phyloP scores from a whole-genome alignment of 2,888 invertebrate species.

The Vesta saturnalis region DNA sequence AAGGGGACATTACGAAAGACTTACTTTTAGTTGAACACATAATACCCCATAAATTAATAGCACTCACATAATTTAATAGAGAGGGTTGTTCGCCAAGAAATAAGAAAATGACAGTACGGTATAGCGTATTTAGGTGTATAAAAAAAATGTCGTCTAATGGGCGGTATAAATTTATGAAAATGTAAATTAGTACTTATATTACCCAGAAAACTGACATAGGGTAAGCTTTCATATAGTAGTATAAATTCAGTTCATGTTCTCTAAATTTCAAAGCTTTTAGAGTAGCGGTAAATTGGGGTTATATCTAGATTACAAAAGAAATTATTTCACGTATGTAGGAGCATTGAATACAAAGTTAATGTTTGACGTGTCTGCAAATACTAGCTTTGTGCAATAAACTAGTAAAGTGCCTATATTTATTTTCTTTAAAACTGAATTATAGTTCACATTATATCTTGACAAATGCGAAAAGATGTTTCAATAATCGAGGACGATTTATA shows the following conservation, averaged over 20 bases:
- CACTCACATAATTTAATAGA: neutral
- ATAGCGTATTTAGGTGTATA: no score
- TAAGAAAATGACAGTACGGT: no score
- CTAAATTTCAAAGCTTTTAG: conserved; percentile 9
- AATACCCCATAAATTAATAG: neutral
- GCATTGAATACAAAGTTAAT: conserved; percentile 5
- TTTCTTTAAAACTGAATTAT: neutral
- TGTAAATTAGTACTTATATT: conserved; percentile 7
- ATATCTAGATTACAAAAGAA: conserved; percentile 9
- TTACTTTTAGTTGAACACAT: neutral
- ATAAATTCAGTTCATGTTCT: conserved; percentile 11
- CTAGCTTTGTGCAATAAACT: no score
- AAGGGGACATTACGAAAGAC: no score
- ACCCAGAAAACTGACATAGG: neutral
- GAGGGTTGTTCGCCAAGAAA: no score
- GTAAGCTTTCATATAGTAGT: neutral
- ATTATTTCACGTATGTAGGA: conserved; percentile 8
- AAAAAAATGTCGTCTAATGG: neutral
- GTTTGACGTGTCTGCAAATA: neutral
- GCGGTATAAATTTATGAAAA: neutral
- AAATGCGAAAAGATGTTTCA: no score
- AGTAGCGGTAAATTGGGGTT: conserved; percentile 9
- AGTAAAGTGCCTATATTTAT: neutral
- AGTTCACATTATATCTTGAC: no score
- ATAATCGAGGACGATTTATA: no score